Conservation (phyloP, 1,140 invertebrate species). For the Tetragonula clypearis region DNA sequence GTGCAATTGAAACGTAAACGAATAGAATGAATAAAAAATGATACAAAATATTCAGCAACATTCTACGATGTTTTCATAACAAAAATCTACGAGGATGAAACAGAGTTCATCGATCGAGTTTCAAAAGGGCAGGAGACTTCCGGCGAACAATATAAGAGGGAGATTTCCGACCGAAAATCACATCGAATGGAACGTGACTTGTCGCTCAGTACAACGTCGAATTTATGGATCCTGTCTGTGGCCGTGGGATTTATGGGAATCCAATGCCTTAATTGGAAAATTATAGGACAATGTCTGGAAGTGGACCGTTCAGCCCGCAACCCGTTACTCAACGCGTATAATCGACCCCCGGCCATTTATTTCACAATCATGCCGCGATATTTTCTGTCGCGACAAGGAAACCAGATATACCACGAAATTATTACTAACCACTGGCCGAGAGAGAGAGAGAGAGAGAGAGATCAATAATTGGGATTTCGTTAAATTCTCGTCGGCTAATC, state of each 20-base stretch:
- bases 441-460: too few relatives aligned
- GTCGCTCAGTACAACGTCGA: conserved; percentile 70
- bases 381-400: conserved; percentile 32
- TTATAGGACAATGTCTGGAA: conserved; percentile 74
- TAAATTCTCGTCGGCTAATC: too few relatives aligned
- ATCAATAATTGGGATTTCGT: too few relatives aligned
- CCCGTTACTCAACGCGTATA: conserved; percentile 63
- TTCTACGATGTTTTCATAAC: too few relatives aligned
- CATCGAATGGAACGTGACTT: conserved; percentile 68
- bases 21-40: too few relatives aligned
- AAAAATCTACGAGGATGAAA: too few relatives aligned
- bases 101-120: neutral
- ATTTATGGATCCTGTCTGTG: conserved; percentile 72
- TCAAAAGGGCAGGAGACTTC: conserved; percentile 2
- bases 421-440: too few relatives aligned
- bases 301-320: conserved; percentile 28
- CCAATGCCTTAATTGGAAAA: conserved; percentile 78
- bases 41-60: too few relatives aligned
- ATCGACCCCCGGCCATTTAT: conserved; percentile 37
- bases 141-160: conserved; percentile 34
- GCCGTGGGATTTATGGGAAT: conserved; percentile 72
- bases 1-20: too few relatives aligned
- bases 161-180: conserved; percentile 68
- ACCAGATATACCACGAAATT: neutral
- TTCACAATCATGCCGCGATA: conserved; percentile 27